phyloP scores from a whole-genome alignment of 2,113 vertebrate species.

The Chaenocephalus aceratus region DNA sequence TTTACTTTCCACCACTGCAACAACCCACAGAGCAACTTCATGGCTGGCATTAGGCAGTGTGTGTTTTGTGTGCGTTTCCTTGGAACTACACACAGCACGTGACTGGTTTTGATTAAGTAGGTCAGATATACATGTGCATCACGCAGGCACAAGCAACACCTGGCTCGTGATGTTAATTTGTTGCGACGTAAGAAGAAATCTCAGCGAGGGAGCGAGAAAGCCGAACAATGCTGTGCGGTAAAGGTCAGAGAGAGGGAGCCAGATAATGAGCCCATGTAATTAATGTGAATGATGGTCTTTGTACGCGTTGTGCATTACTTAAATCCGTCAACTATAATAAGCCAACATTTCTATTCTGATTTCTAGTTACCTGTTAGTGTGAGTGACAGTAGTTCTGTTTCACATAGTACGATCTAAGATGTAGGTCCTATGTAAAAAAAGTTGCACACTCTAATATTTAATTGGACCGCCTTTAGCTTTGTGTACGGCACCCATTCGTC shows the following conservation, averaged over 20 bases:
- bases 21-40: too few species aligned
- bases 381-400: neutral
- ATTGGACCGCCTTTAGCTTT: too few species aligned
- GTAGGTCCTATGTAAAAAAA: too few species aligned
- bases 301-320: neutral
- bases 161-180: constrained; percentile 63
- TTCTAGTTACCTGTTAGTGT: neutral
- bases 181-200: constrained; percentile 9
- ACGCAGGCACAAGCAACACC: constrained; percentile 36
- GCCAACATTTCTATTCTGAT: neutral
- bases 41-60: too few species aligned
- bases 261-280: constrained; percentile 42
- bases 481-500: too few species aligned
- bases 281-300: constrained; percentile 24
- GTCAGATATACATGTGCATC: constrained; percentile 18
- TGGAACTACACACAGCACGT: too few species aligned
- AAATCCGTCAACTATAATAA: neutral
- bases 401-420: too few species aligned
- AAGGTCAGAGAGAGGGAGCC: constrained; percentile 51
- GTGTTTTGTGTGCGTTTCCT: too few species aligned
- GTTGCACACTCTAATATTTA: too few species aligned
- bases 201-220: constrained; percentile 29
- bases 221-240: constrained; percentile 30
- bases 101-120: too few species aligned
- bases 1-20: too few species aligned